Conservation (phyloP, 2,113 vertebrate species). For the Aldabrachelys gigantea region DNA sequence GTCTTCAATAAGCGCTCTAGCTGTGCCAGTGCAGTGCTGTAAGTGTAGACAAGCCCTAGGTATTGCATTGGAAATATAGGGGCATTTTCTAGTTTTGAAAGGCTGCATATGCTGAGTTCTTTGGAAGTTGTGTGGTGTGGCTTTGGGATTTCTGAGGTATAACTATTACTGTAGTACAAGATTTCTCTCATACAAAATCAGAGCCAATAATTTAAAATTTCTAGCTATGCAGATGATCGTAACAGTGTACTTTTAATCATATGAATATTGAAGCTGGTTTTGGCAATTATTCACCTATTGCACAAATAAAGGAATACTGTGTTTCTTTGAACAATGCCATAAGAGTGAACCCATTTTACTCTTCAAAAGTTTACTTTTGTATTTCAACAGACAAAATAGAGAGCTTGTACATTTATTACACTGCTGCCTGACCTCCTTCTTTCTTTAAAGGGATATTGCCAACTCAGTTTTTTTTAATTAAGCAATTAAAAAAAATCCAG, state of each 20-base stretch:
- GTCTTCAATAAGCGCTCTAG: not conserved
- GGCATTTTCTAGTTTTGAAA: not conserved
- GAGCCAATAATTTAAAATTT: not conserved
- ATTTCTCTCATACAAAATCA: not conserved
- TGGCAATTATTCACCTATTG: not conserved
- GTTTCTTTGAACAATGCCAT: not conserved
- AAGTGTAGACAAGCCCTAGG: not conserved
- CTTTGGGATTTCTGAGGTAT: not conserved
- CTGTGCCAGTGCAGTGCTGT: not conserved
- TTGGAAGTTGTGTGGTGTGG: not conserved
- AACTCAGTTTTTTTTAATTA: not conserved
- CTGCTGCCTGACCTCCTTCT: not conserved
- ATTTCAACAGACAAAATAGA: not conserved
- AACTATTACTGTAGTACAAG: not conserved
- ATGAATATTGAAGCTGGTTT: not conserved
- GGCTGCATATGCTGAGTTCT: not conserved
- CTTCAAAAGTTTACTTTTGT: not conserved
- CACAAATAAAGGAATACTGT: not conserved
- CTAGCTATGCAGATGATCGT: not conserved
- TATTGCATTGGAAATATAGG: not conserved
- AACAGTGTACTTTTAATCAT: not conserved
- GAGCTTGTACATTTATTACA: not conserved
- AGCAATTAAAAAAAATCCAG: not conserved
- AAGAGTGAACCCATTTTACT: not conserved
- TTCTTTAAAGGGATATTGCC: not conserved